phyloP scores from a whole-genome alignment of 2,113 vertebrate genomes.

The Zeus faber region DNA sequence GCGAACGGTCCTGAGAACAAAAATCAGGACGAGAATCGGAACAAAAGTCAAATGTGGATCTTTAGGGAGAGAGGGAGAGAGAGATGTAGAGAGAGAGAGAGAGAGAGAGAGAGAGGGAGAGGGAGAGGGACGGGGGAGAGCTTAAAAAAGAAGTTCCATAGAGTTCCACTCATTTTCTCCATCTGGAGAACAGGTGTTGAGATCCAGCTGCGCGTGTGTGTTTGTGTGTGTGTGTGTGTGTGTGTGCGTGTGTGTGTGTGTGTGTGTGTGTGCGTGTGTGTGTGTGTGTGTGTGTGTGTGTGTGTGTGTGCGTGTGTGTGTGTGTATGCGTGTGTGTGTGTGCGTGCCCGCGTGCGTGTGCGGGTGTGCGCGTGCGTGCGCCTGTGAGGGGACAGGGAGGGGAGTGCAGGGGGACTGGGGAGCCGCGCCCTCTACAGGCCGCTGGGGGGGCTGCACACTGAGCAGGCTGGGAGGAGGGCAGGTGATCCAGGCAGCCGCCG shows the following conservation, averaged over 20 bases:
- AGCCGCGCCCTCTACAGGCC: conserved; percentile 65
- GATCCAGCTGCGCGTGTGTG: neutral
- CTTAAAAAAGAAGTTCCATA: no score
- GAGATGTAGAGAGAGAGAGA: no score
- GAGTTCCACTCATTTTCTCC: no score
- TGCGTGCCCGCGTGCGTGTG: no score
- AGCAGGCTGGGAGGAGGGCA: conserved; percentile 28
- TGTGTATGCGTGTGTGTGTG: no score
- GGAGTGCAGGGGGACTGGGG: conserved; percentile 68
- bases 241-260: neutral
- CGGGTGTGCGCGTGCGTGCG: neutral
- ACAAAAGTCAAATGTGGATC: neutral
- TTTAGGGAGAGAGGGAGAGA: neutral
- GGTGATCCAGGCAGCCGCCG: no score
- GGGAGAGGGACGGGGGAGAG: no score
- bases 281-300: neutral
- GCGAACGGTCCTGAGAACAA: no score
- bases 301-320: no score
- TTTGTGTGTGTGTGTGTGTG: neutral
- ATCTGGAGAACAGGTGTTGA: neutral
- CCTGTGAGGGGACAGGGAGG: conserved; percentile 9
- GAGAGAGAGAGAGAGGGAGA: no score
- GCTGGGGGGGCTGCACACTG: conserved; percentile 14
- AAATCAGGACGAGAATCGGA: no score
- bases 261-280: neutral